Conservation (phyloP, 2,113 vertebrate species). For the Gila orcuttii region DNA sequence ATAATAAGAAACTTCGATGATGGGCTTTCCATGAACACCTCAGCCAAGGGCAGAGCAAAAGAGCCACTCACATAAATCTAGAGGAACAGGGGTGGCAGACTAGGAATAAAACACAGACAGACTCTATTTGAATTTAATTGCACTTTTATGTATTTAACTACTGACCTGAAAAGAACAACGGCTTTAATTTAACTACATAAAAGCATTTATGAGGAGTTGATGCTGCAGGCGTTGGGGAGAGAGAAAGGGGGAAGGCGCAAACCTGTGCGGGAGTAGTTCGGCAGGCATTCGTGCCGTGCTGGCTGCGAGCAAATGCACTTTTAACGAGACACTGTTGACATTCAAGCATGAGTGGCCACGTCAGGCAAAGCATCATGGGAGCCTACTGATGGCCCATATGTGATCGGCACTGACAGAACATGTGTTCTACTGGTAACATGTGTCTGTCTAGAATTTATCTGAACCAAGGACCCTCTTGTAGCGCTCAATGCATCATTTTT, state of each 20-base stretch:
- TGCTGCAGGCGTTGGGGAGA: constrained; percentile 50
- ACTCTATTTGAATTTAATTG: constrained; percentile 75
- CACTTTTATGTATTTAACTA: constrained; percentile 80
- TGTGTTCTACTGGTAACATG: constrained; percentile 12
- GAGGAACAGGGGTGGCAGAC: constrained; percentile 47
- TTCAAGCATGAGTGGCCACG: constrained; percentile 55
- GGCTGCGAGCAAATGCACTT: constrained; percentile 51
- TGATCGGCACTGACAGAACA: constrained; percentile 27
- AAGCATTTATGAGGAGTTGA: constrained; percentile 66
- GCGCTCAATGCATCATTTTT: constrained; percentile 13
- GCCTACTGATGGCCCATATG: constrained; percentile 8
- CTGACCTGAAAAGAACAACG: constrained; percentile 81
- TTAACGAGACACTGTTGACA: constrained; percentile 55
- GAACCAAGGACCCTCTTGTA: constrained; percentile 32
- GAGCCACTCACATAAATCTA: constrained; percentile 62
- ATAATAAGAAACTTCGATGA: constrained; percentile 37
- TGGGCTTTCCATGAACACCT: constrained; percentile 46
- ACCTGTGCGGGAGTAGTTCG: constrained; percentile 19
- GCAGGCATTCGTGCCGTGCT: background rate
- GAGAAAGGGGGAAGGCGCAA: constrained; percentile 38
- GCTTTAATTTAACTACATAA: constrained; percentile 71
- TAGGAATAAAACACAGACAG: constrained; percentile 56
- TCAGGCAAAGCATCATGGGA: background rate
- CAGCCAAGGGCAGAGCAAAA: constrained; percentile 62
- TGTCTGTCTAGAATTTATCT: constrained; percentile 34